These are phyloP conservation scores for Andrena minutula DNA, from an alignment of 2,888 invertebrate genomes.

Conservation along the genomic window DNA sequence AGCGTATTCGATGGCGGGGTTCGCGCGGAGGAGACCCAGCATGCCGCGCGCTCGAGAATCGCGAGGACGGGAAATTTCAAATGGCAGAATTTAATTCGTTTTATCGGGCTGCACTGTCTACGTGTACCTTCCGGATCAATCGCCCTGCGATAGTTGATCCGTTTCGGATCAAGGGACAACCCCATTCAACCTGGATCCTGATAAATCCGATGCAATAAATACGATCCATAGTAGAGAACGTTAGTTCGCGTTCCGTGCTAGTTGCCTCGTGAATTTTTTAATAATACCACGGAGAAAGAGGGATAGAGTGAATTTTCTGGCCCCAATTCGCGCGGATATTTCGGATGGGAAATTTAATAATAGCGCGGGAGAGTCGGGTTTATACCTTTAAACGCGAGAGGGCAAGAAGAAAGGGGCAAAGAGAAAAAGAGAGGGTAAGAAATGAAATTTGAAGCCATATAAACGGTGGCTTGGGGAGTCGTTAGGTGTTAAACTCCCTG, in stretches of 20 bases:
- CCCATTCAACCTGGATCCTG: not conserved
- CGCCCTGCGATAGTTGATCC: not conserved
- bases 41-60: too few relatives aligned
- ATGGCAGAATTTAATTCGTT: constrained; percentile 5
- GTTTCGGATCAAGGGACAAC: not conserved
- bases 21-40: too few relatives aligned
- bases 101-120: not conserved
- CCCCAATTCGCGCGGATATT: constrained; percentile 47
- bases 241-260: not conserved
- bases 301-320: constrained; percentile 11
- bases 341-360: constrained; percentile 67
- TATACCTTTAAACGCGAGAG: constrained; percentile 1
- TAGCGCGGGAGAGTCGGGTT: constrained; percentile 28
- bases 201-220: not conserved
- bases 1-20: not conserved
- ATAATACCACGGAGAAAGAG: constrained; percentile 6
- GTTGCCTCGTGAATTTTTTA: constrained; percentile 17
- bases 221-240: not conserved
- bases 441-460: constrained; percentile 61
- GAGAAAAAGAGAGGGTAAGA: constrained; percentile 25
- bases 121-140: not conserved
- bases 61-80: too few relatives aligned
- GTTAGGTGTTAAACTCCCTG: constrained; percentile 71
- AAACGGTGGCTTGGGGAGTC: constrained; percentile 72
- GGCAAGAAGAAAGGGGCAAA: constrained; percentile 8